A percentile compares a stretch with the other conserved stretches of the same genome.
phyloP scores from a whole-genome alignment of 2,797 vertebrate species.

The Dromococcyx pavoninus region DNA sequence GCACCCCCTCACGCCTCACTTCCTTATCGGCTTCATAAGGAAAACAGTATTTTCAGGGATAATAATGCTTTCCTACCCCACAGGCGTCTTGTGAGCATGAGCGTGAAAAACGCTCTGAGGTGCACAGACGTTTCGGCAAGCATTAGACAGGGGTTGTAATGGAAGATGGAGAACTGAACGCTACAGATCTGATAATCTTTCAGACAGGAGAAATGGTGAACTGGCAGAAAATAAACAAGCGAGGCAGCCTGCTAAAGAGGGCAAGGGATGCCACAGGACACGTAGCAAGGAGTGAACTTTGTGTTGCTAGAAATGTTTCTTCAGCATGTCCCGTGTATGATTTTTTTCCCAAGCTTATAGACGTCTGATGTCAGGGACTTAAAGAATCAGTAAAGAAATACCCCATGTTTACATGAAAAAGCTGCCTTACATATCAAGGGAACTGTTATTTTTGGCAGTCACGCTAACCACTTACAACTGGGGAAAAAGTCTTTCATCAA shows the following conservation, averaged over 20 bases:
- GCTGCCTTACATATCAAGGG: neutral
- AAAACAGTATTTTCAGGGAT: neutral
- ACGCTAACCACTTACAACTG: neutral
- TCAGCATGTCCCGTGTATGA: neutral
- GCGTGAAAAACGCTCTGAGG: neutral
- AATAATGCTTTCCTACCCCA: neutral
- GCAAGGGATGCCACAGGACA: neutral
- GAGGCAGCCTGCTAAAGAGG: neutral
- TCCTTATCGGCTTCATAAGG: neutral
- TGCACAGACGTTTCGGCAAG: neutral
- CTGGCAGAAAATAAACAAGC: neutral
- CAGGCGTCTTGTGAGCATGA: neutral
- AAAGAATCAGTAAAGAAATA: neutral
- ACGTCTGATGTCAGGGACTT: neutral
- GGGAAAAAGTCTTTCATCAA: neutral
- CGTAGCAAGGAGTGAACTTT: neutral
- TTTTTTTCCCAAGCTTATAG: neutral
- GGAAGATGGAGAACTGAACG: neutral
- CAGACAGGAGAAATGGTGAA: neutral
- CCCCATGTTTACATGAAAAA: neutral
- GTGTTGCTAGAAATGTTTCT: neutral
- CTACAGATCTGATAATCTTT: neutral
- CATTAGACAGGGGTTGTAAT: neutral
- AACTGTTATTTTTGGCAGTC: neutral
- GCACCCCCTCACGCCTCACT: neutral